These are phyloP conservation scores for Lophotis ruficrista DNA, from an alignment of 2,113 vertebrate species.

Conservation along the genomic window DNA sequence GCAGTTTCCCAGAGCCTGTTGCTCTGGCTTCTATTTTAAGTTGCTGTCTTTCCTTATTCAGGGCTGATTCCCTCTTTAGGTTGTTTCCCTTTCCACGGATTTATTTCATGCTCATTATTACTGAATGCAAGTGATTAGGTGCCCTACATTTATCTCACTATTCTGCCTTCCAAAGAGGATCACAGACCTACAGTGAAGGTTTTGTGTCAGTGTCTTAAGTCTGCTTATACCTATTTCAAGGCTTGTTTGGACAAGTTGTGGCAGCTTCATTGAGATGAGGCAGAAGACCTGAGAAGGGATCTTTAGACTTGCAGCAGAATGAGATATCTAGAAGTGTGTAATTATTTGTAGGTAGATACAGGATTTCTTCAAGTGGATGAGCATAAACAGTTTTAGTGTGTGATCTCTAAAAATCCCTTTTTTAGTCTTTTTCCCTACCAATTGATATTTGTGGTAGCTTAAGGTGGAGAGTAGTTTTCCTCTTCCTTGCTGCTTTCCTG, in stretches of 20 bases:
- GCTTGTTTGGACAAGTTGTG: background rate
- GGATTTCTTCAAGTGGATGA: background rate
- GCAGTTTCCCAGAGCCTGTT: background rate
- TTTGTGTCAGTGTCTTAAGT: background rate
- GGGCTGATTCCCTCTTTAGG: background rate
- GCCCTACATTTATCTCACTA: fast-evolving
- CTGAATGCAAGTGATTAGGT: background rate
- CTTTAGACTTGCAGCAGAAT: background rate
- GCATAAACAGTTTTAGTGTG: background rate
- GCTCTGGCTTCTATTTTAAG: background rate
- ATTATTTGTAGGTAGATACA: background rate
- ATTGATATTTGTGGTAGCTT: background rate
- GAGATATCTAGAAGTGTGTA: background rate
- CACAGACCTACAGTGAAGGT: background rate
- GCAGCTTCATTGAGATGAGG: background rate
- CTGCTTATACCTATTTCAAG: background rate
- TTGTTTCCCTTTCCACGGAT: background rate
- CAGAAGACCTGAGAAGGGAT: background rate
- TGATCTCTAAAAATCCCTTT: background rate
- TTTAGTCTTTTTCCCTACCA: background rate
- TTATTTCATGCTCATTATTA: background rate
- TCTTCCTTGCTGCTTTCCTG: background rate
- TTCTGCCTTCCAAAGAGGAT: background rate
- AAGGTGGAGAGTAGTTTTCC: background rate
- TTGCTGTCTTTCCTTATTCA: background rate